A percentile compares a stretch with the other conserved stretches of the same genome.
Evolutionary conservation across 92 coral and sea anemone species (phyloP).

Genomic region (Porites evermanni): DNA sequence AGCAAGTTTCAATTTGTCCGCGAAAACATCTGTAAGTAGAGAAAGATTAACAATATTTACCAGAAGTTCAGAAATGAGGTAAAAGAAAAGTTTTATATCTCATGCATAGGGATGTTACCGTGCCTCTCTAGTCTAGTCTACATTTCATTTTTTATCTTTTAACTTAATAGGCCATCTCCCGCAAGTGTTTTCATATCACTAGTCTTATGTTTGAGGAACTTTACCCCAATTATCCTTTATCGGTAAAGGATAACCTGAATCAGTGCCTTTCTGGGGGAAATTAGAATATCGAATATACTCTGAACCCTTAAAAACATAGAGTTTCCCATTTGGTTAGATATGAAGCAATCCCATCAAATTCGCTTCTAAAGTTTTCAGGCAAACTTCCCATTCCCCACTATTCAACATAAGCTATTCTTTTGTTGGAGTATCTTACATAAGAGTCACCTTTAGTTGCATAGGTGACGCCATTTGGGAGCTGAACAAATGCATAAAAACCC

Average conservation of each 20-base stretch:
- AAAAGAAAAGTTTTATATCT: constrained; percentile 31
- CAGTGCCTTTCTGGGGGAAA: background rate
- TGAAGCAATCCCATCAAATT: background rate
- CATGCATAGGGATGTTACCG: constrained; percentile 32
- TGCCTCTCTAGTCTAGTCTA: too few species aligned
- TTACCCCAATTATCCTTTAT: background rate
- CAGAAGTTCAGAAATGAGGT: constrained; percentile 34
- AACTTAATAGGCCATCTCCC: too few species aligned
- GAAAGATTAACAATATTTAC: constrained; percentile 33
- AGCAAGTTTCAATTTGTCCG: constrained; percentile 49
- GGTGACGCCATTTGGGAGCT: background rate
- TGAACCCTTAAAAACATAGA: background rate
- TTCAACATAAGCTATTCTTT: background rate
- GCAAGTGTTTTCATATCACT: too few species aligned
- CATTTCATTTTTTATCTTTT: too few species aligned
- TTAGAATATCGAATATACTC: background rate
- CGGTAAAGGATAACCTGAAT: background rate
- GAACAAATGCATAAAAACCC: background rate
- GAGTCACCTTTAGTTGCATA: background rate
- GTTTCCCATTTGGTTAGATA: background rate
- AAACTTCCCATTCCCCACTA: background rate
- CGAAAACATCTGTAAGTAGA: constrained; percentile 33
- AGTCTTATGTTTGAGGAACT: background rate
- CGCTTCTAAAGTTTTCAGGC: background rate
- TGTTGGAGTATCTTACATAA: background rate